Base-by-base conservation (phyloP, 92 coral and sea anemone genomes). In the Porites cylindrica region DNA sequence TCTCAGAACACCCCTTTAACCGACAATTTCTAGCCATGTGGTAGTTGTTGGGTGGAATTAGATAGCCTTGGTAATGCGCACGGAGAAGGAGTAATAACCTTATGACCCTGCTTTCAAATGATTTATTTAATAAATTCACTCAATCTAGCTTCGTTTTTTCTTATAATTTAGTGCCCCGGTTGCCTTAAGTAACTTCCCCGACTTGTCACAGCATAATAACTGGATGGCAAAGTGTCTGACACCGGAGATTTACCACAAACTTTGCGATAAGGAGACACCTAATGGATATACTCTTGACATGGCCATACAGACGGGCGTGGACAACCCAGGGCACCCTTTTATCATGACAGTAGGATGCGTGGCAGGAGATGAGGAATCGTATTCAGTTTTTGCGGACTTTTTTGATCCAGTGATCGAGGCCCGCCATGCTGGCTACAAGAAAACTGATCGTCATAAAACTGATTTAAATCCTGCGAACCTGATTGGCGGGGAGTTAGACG, bases 331-430 rank as follows among this genome's bases (percentile, higher is more conserved):
- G 5, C 98, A 96, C 58, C 98, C 98, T 23, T 96, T 94, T 29
- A 96, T 96, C 50, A 91, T 88, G 86, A 96, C 90, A n/a, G 98
- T 96, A 2, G 98, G 98, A 4, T 96, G 98, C 50, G 98, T 96
- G 5, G 98, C 98, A 6, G 98, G 98, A 11, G 98, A 96, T 76
- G 98, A 96, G 54, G 98, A 96, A 58, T 24, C 95, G 16, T 96
- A 96, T 63, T 86, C 79, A 1, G 93, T 96, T 8, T 96, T 96
- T 65, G 98, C 96, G 11, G 94, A 91, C 14, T 68, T 96, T 12
- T 90, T 96, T 16, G 98, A 96, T 75, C 97, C 97, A 0, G 95
- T 96, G 0, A 96, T 96, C 56, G 98, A 92, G 70, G 91, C 91
- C 78, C 90, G 98, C 10, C 98, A 96, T 71, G 92, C 85, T 47